Evolutionary conservation across 2,113 vertebrate species (phyloP), one percentile per base, ranked within the genome.

Genomic region (Bagarius yarrelli): DNA sequence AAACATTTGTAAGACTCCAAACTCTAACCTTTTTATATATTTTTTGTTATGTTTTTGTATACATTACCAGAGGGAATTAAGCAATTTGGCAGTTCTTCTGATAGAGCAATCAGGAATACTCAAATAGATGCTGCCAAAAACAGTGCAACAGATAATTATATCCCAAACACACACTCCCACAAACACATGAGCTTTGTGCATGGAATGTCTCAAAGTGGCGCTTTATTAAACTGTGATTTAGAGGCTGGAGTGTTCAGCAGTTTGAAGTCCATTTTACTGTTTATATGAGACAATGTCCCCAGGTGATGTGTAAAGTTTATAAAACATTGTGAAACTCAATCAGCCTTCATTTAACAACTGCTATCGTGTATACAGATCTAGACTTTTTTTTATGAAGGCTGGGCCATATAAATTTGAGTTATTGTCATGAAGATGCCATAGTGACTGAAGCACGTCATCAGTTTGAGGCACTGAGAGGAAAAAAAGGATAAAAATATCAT

Each of bases 221-320:
- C 44, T 78, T 76, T 72, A 77, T 83, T 71, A 72, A 73, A 73
- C 34, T 79, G 71, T 82, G 64, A 79, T 81, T 83, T 77, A 77
- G 64, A 36, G 52, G 50, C 76, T 3, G 9, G 57, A 47, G 55
- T 70, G 53, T 82, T 77, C 30, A 55, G 69, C 78, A 71, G 60
- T 71, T 81, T 81, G 71, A 84, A 57, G 57, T 71, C 14, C 71
- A 71, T 82, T 82, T 66, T 30, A 18, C 32, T 27, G 66, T 82
- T 81, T 76, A 79, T 76, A 81, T 44, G 52, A 79, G 76, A 79
- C 63, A 32, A 32, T 71, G 16, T 78, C 56, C 60, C 75, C 69
- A 44, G 59, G 82, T 16, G 27, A n/a, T 55, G 47, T 40, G n/a
- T 36, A 47, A 69, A 61, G 76, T 82, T 82, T 84, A 71, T 67